phyloP scores from a whole-genome alignment of 2,797 vertebrate species.

The Salmo trutta region DNA sequence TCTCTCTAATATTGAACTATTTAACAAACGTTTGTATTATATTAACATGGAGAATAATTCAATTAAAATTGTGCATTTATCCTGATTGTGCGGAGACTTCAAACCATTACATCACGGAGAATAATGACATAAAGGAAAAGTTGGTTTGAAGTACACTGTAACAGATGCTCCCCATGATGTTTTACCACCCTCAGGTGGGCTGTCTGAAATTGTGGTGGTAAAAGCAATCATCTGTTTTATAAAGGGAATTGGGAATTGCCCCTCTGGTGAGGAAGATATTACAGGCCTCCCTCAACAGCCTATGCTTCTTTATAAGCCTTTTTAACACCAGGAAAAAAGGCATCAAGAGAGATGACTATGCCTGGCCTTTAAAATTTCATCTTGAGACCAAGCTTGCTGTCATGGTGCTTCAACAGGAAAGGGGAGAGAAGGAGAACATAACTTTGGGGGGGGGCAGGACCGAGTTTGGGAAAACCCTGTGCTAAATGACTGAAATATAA shows the following conservation, averaged over 20 bases:
- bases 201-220: not conserved
- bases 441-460: not conserved
- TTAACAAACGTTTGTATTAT: too few relatives aligned
- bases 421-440: not conserved
- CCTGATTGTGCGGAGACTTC: too few relatives aligned
- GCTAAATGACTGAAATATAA: too few relatives aligned
- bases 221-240: not conserved
- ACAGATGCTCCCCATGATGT: not conserved
- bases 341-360: not conserved
- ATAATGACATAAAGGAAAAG: not conserved
- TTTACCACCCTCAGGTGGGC: not conserved
- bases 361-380: not conserved
- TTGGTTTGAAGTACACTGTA: not conserved
- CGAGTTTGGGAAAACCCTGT: too few relatives aligned
- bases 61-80: too few relatives aligned
- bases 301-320: not conserved
- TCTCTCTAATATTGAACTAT: too few relatives aligned
- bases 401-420: not conserved
- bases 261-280: not conserved
- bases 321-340: not conserved
- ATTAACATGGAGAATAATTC: too few relatives aligned
- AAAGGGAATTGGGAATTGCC: not conserved
- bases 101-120: not conserved
- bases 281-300: not conserved
- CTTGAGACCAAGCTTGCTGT: not conserved